phyloP scores from a whole-genome alignment of 2,113 vertebrate species.

The Dendrocopos noguchii region DNA sequence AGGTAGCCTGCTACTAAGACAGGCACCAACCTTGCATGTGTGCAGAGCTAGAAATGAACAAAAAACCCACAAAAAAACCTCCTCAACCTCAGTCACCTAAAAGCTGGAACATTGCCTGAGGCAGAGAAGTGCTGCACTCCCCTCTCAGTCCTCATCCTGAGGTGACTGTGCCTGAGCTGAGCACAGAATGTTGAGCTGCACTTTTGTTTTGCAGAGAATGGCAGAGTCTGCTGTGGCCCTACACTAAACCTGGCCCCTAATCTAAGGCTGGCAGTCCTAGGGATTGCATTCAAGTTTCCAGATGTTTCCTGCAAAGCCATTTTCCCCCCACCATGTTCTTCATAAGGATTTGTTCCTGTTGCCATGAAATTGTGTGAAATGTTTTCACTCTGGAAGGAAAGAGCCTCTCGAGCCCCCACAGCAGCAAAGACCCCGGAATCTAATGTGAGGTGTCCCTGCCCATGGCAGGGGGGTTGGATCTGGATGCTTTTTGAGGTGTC shows the following conservation, averaged over 20 bases:
- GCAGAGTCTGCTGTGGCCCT: background rate
- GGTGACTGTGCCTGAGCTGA: background rate
- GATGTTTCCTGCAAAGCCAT: background rate
- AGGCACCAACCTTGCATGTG: background rate
- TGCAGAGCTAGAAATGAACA: background rate
- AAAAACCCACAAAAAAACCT: background rate
- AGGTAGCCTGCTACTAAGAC: background rate
- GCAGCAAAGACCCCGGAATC: background rate
- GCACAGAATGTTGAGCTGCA: background rate
- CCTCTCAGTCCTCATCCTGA: background rate
- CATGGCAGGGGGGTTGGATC: too few species aligned
- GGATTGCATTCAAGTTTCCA: background rate
- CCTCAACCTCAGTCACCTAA: background rate
- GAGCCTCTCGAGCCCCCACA: fast-evolving
- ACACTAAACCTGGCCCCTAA: background rate
- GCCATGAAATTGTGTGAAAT: background rate
- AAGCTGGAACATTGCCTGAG: background rate
- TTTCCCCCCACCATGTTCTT: fast-evolving
- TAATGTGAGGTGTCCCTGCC: too few species aligned
- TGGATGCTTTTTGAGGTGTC: too few species aligned
- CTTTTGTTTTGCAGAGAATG: background rate
- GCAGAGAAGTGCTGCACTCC: background rate
- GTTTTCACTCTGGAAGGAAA: background rate
- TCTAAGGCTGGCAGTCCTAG: fast-evolving
- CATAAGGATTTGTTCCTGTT: background rate